Conservation (phyloP, 2,888 invertebrate genomes). For the Neocrepidodera transversa region DNA sequence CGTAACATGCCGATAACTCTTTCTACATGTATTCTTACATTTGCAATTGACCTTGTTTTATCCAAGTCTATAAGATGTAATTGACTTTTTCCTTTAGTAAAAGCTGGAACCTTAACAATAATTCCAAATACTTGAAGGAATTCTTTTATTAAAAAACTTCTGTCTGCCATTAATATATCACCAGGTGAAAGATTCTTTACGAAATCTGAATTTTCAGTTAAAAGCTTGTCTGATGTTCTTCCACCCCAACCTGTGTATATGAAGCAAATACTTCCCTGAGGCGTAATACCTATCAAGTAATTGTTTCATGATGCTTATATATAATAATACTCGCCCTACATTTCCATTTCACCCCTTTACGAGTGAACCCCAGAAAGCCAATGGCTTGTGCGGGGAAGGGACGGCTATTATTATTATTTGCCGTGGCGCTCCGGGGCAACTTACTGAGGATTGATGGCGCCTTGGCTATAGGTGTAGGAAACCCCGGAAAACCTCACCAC, state of each 20-base stretch:
- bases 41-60: constrained; percentile 18
- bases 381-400: too few species aligned
- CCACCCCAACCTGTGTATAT: constrained; percentile 25
- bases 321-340: too few species aligned
- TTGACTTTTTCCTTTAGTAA: constrained; percentile 23
- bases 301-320: too few species aligned
- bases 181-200: constrained; percentile 16
- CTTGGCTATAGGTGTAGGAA: too few species aligned
- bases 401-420: too few species aligned
- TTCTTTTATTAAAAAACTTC: constrained; percentile 19
- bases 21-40: constrained; percentile 27
- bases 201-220: constrained; percentile 9
- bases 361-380: too few species aligned
- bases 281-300: too few species aligned
- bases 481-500: too few species aligned
- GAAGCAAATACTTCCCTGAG: too few species aligned
- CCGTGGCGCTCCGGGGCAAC: too few species aligned
- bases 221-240: constrained; percentile 21
- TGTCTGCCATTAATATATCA: constrained; percentile 16
- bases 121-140: constrained; percentile 7
- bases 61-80: constrained; percentile 24
- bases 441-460: too few species aligned
- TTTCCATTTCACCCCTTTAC: too few species aligned
- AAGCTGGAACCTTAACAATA: constrained; percentile 25
- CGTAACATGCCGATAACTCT: constrained; percentile 28